Percentiles rank a stretch among this genome's conserved stretches.
Conservation (phyloP, 2,888 invertebrate genomes). For the Toxonevra muliebris region DNA sequence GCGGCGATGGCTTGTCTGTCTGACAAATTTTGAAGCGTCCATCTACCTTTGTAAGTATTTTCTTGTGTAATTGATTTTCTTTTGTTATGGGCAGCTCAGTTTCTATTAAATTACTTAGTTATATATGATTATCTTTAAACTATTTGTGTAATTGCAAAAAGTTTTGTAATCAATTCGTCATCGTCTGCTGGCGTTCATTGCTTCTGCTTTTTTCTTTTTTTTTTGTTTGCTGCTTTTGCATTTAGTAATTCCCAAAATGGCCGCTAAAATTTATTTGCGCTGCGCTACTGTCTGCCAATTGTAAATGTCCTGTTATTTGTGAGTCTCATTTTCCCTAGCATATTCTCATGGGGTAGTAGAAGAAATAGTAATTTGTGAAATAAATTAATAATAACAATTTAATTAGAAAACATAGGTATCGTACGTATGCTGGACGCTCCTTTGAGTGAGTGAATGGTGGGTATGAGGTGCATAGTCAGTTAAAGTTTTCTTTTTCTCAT, state of each 20-base stretch:
- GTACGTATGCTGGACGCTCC: no score
- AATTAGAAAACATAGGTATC: no score
- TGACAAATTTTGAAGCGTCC: no score
- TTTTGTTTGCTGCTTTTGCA: constrained; percentile 28
- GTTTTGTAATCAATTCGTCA: constrained; percentile 29
- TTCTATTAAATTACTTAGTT: not conserved
- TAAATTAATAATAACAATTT: no score
- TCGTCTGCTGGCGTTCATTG: constrained; percentile 11
- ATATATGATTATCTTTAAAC: not conserved
- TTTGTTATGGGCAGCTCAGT: not conserved
- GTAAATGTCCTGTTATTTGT: not conserved
- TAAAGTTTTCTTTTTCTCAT: no score
- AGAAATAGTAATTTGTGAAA: no score
- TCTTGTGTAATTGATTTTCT: constrained; percentile 12
- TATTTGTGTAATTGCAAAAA: no score
- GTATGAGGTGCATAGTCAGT: no score
- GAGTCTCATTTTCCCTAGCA: not conserved
- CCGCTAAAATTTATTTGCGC: constrained; percentile 49
- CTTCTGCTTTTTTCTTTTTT: constrained; percentile 21
- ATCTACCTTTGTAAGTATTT: no score
- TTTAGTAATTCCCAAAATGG: constrained; percentile 57
- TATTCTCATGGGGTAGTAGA: no score
- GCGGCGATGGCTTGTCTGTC: not conserved
- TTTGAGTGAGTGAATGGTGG: no score
- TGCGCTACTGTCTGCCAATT: constrained; percentile 1